These are phyloP conservation scores for Lucilia sericata DNA, from an alignment of 1,140 invertebrate genomes.

Conservation along the genomic window DNA sequence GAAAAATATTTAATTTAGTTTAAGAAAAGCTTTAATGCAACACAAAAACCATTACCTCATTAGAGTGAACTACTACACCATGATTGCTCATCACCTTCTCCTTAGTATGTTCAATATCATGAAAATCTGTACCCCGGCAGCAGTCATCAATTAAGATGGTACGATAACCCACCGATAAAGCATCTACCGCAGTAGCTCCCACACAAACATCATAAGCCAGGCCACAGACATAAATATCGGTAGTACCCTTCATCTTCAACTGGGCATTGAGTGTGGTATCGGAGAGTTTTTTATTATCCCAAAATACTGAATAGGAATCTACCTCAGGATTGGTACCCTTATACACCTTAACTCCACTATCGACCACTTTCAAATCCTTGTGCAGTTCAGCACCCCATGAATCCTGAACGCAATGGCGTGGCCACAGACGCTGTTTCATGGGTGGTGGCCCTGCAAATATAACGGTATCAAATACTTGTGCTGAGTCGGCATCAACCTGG, in stretches of 20 bases:
- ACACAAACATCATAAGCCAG: conserved; percentile 98
- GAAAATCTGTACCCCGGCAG: conserved; percentile 85
- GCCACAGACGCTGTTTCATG: conserved; percentile 92
- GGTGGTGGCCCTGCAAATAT: conserved; percentile 88
- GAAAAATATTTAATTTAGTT: neutral
- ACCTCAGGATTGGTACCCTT: conserved; percentile 96
- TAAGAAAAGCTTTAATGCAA: neutral
- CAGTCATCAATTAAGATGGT: conserved; percentile 93
- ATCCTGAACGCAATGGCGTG: conserved; percentile 94
- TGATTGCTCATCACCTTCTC: conserved; percentile 78
- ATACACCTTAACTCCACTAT: conserved; percentile 85
- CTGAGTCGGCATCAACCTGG: conserved; percentile 77
- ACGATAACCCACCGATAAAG: conserved; percentile 88
- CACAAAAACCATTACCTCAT: conserved; percentile 66
- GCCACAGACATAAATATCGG: conserved; percentile 95
- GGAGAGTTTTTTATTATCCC: conserved; percentile 93
- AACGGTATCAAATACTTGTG: conserved; percentile 89
- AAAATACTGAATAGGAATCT: conserved; percentile 98
- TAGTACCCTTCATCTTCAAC: conserved; percentile 82
- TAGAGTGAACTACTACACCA: conserved; percentile 84
- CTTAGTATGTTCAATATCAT: conserved; percentile 87
- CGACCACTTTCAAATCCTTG: conserved; percentile 84
- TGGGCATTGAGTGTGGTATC: conserved; percentile 88
- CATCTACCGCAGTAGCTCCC: conserved; percentile 87
- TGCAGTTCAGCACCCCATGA: conserved; percentile 95